A percentile compares a stretch with the other conserved stretches of the same genome.
These are phyloP conservation scores for Romanogobio albipinnatus DNA, from an alignment of 2,113 vertebrate genomes.

Conservation along the genomic window DNA sequence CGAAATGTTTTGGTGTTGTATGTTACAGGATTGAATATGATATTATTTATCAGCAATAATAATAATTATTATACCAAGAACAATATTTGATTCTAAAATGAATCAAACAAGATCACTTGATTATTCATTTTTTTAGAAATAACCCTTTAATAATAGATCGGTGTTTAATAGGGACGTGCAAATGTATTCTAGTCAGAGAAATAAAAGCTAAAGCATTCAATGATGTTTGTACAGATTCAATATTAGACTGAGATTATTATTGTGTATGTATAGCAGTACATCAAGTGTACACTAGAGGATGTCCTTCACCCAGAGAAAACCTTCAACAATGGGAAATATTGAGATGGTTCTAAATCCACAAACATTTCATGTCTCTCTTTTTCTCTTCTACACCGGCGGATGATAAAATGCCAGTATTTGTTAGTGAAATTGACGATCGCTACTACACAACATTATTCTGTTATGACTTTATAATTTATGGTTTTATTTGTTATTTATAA, in stretches of 20 bases:
- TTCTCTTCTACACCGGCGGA: background rate
- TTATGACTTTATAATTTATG: background rate
- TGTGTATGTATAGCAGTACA: background rate
- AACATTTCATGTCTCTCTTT: background rate
- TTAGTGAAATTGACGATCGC: background rate
- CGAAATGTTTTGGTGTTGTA: too few species aligned
- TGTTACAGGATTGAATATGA: too few species aligned
- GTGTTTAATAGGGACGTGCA: background rate
- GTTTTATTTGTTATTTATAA: background rate
- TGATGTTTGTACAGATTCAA: too few species aligned
- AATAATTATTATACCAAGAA: background rate
- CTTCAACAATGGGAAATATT: background rate
- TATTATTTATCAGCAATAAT: too few species aligned
- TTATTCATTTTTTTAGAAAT: too few species aligned
- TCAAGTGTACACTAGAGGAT: background rate
- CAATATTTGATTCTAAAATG: background rate
- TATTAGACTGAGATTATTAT: background rate
- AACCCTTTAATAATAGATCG: background rate
- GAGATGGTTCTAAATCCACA: background rate
- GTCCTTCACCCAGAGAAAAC: background rate
- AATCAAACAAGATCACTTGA: background rate
- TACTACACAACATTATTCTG: background rate
- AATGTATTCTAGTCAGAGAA: background rate
- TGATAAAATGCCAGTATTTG: background rate
- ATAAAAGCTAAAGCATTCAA: too few species aligned